A percentile compares a stretch with the other conserved stretches of the same genome.
phyloP scores from a whole-genome alignment of 2,888 invertebrate species.

The Drosophila fulvimacula region DNA sequence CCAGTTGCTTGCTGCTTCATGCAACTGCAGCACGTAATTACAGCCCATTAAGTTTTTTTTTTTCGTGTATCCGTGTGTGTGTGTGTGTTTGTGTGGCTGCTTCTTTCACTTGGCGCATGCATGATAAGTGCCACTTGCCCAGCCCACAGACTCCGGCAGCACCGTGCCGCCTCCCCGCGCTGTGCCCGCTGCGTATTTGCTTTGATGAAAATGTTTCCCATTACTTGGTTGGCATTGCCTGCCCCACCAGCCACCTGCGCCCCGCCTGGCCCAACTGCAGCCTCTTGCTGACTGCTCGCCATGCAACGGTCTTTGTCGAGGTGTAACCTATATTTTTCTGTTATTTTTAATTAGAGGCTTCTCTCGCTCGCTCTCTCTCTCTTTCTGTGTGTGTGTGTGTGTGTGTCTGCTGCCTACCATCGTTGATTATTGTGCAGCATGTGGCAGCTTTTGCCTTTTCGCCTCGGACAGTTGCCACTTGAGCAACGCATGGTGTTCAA shows the following conservation, averaged over 20 bases:
- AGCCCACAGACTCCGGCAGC: conserved; percentile 48
- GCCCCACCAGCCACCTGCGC: conserved; percentile 3
- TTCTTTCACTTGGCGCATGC: conserved; percentile 70
- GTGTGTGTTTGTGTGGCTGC: conserved; percentile 14
- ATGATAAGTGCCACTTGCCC: conserved; percentile 74
- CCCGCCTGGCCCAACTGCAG: no score
- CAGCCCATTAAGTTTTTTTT: conserved; percentile 69
- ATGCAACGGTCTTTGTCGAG: conserved; percentile 55
- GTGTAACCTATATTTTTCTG: conserved; percentile 71
- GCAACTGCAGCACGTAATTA: conserved; percentile 67
- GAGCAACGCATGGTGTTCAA: conserved; percentile 39
- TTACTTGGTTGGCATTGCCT: conserved; percentile 36
- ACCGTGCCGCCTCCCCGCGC: background rate
- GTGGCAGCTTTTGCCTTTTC: conserved; percentile 40
- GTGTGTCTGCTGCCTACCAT: conserved; percentile 41
- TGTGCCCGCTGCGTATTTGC: conserved; percentile 31
- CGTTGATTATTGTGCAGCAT: conserved; percentile 62
- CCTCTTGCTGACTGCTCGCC: conserved; percentile 15
- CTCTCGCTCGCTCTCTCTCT: background rate
- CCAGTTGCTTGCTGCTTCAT: conserved; percentile 17
- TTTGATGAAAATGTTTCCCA: conserved; percentile 62
- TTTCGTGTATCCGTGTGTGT: conserved; percentile 14
- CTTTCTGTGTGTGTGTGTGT: conserved; percentile 10
- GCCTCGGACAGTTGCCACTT: conserved; percentile 27
- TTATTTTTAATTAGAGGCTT: conserved; percentile 70